Evolutionary conservation across 1,140 invertebrate genomes (phyloP), one percentile per base, ranked within the genome.

Genomic region (Drosophila willistoni): DNA sequence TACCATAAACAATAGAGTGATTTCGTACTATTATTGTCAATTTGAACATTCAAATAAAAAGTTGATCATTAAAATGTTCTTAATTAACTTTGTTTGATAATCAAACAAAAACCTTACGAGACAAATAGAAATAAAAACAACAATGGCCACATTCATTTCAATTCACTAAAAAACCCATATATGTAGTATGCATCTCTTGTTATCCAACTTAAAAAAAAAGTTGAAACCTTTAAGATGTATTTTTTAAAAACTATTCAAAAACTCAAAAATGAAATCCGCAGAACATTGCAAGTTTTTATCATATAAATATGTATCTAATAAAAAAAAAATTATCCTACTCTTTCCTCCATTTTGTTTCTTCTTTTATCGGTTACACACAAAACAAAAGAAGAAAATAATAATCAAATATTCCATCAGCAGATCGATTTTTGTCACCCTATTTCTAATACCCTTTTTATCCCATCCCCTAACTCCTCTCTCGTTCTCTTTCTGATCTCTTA

Each of bases 381-480:
- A 25, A 39, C 22, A 57, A 6, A 12, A 39, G 36, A 39, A 60
- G 34, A 41, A 22, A 39, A 39, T 39, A 13, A 55, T 42, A 65
- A 77, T 77, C 36, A 69, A 75, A 83, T 81, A 86, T 71, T 55
- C 69, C 77, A 70, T 77, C 64, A 39, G 64, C 54, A 60, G 64
- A 39, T 63, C 67, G 61, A 62, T 67, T 64, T 77, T 77, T 66
- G 71, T 85, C 82, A 81, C 71, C 82, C 78, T 17, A 68, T 14
- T 75, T 81, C 36, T 33, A 56, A 64, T 70, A 73, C 73, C 71
- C 66, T 67, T 77, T 70, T 59, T 51, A 19, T 39, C n/a, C 14
- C 4, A 3, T 22, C 25, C 0, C 34, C 14, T 34, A 10, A 34
- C 10, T 59, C 9, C 29, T n/a, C 12, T 33, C 25, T 13, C 14